Evolutionary conservation across 2,888 invertebrate genomes (phyloP), one percentile per base, ranked within the genome.

Genomic region (Hydropsyche betteni): DNA sequence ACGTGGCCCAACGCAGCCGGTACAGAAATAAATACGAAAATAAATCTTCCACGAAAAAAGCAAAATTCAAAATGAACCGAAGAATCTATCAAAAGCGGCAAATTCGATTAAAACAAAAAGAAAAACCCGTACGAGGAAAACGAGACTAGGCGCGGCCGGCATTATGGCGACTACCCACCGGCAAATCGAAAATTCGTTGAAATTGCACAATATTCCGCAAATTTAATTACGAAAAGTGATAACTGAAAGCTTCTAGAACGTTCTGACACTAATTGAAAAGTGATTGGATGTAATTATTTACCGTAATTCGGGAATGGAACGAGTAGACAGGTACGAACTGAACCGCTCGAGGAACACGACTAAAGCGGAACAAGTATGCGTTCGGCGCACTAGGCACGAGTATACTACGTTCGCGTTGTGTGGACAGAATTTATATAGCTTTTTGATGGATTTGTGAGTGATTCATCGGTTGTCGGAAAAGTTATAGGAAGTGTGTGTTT

Each of bases 321-420:
- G 58, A n/a, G 53, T 8, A 24, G 58, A 58, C 14, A 44, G 1
- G 44, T 58, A 24, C 16, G 58, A 58, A 58, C 58, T 24, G 58
- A 58, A 58, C 58, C 58, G 58, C 16, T 58, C 58, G 14, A 16
- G 58, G 16, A 58, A 58, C 58, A 24, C 58, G 58, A 58, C 58
- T 58, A 24, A 24, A 8, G 8, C 14, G 24, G 16, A 58, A 7
- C 1, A 8, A 16, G n/a, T 24, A 8, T 3, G 24, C 58, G 14
- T 24, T 58, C 14, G 58, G 4, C 14, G 24, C 16, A 8, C 5
- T 14, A n/a, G 58, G 24, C 58, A 6, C 58, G 58, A 58, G 14
- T 58, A 58, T 58, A 58, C 58, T 58, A 58, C 58, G 58, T 58
- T 58, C 58, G 24, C 8, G 16, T 58, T 8, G 14, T 16, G 16